phyloP scores from a whole-genome alignment of 2,888 invertebrate species.

The Ophioninae sp. region DNA sequence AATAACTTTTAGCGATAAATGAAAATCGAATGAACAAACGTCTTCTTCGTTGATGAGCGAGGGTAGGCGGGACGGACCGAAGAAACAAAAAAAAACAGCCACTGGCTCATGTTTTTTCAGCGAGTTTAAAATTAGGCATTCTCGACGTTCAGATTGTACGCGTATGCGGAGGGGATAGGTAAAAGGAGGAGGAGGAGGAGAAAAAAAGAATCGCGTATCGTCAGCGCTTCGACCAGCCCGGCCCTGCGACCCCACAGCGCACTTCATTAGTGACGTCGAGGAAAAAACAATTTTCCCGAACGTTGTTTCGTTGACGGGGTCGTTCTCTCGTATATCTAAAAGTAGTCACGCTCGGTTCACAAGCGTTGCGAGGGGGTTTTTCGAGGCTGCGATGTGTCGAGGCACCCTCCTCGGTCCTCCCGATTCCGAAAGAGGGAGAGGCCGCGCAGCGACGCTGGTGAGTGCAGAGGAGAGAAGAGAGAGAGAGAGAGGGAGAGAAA shows the following conservation, averaged over 20 bases:
- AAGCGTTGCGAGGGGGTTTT: constrained; percentile 35
- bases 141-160: not conserved
- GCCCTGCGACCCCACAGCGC: not conserved
- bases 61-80: not conserved
- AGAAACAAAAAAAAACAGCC: not conserved
- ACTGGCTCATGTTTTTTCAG: not conserved
- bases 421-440: constrained; percentile 44
- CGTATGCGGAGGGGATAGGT: not conserved
- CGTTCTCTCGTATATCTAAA: constrained; percentile 36
- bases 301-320: constrained; percentile 56
- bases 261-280: constrained; percentile 31
- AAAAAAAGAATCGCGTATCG: constrained; percentile 14
- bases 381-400: constrained; percentile 44
- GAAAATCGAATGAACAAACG: not conserved
- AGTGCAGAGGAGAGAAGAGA: constrained; percentile 48
- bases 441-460: constrained; percentile 47
- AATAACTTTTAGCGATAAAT: not conserved
- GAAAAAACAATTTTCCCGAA: constrained; percentile 54
- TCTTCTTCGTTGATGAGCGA: not conserved
- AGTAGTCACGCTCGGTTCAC: constrained; percentile 52
- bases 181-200: not conserved
- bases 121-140: constrained; percentile 36
- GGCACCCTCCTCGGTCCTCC: constrained; percentile 40
- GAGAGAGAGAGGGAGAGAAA: constrained; percentile 64
- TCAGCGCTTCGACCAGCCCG: not conserved